Conservation (phyloP, 2,888 invertebrate species). For the Harmothoe impar region DNA sequence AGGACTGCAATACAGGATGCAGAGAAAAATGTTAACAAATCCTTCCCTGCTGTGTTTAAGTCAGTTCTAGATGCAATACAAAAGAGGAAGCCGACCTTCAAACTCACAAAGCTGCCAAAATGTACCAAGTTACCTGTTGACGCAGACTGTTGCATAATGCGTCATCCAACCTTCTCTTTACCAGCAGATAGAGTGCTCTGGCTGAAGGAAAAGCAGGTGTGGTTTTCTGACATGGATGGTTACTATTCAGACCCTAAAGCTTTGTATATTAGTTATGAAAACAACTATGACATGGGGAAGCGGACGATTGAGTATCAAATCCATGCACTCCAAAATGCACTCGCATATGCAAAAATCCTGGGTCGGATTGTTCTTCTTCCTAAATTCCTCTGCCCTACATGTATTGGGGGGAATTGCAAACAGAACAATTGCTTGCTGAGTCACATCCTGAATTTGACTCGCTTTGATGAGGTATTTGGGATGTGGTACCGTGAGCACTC, state of each 20-base stretch:
- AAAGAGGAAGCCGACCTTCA: not conserved
- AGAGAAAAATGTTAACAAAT: not conserved
- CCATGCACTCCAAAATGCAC: constrained; percentile 48
- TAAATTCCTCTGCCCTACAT: constrained; percentile 20
- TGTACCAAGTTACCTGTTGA: not conserved
- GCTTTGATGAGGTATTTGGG: constrained; percentile 5
- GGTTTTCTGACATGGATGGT: not conserved
- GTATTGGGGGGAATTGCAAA: not conserved
- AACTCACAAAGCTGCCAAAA: not conserved
- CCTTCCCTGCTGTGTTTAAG: constrained; percentile 22
- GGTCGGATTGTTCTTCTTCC: not conserved
- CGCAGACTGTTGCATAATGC: not conserved
- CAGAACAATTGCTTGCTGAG: constrained; percentile 9
- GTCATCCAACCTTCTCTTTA: not conserved
- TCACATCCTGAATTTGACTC: not conserved
- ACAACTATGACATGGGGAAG: constrained; percentile 9
- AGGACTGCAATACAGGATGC: not conserved
- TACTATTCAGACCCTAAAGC: not conserved
- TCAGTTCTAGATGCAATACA: not conserved
- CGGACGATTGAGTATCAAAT: not conserved
- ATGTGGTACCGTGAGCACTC: constrained; percentile 25
- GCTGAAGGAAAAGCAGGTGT: constrained; percentile 38
- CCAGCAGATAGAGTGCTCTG: not conserved
- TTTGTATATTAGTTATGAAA: constrained; percentile 28
- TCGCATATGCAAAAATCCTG: constrained; percentile 10